These are phyloP conservation scores for Ageneiosus marmoratus DNA, from an alignment of 2,113 vertebrate species.

Conservation along the genomic window DNA sequence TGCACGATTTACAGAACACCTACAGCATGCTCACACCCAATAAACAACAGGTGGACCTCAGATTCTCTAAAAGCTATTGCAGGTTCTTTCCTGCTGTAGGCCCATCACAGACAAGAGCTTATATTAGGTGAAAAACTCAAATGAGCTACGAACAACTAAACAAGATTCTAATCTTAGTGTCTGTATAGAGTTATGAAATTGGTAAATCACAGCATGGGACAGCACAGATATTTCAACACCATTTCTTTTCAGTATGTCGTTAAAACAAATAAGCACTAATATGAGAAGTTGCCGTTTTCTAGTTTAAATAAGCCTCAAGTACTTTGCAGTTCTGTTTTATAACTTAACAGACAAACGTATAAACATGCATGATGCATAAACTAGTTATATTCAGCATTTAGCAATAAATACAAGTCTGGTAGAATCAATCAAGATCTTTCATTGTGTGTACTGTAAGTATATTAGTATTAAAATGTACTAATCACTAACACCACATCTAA, in stretches of 20 bases:
- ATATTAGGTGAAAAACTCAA: not conserved
- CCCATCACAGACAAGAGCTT: not conserved
- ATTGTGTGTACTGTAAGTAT: not conserved
- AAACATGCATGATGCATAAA: not conserved
- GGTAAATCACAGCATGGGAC: not conserved
- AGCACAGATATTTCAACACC: not conserved
- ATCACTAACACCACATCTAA: not conserved
- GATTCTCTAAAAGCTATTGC: slow-evolving; percentile 29
- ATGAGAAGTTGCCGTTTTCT: not conserved
- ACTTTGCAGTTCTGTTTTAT: not conserved
- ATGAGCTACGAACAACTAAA: slow-evolving; percentile 1
- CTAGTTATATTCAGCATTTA: not conserved
- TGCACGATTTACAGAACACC: slow-evolving; percentile 43
- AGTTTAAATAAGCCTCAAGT: not conserved
- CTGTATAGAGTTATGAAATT: slow-evolving; percentile 1
- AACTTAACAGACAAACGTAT: not conserved
- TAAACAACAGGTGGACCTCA: slow-evolving; percentile 33
- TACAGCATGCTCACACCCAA: slow-evolving; percentile 46
- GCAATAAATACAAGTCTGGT: not conserved
- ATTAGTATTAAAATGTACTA: not conserved
- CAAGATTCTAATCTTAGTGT: not conserved
- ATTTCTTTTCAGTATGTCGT: not conserved
- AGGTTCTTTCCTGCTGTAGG: not conserved
- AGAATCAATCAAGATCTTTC: not conserved
- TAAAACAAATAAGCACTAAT: not conserved